Evolutionary conservation across 1,140 invertebrate species (phyloP), one percentile per base, ranked within the genome.

Genomic region (Drosophila albomicans): DNA sequence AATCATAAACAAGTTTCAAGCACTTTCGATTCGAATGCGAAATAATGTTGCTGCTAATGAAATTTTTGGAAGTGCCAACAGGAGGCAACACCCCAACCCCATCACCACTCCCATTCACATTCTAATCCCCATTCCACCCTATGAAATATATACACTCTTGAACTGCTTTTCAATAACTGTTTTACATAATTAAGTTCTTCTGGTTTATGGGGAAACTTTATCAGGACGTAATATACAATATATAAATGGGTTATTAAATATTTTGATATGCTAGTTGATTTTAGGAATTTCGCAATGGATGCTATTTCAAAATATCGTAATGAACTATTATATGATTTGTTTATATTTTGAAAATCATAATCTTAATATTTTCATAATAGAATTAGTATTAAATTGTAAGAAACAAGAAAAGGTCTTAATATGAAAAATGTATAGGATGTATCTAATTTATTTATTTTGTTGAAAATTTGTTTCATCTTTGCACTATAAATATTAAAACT

Each of bases 1-100:
- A 54, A 54, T 54, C 51, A 54, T 54, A 54, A 54, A 54, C 51
- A 61, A 58, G 28, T 75, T 35, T 58, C 54, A 63, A 69, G 30
- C 13, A 54, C 51, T 54, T 54, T 30, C 51, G 7, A 54, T 54
- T 54, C 28, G 30, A 54, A 54, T 54, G 51, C 28, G 51, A 54
- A 54, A 35, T 54, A 54, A 54, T 54, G 28, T 54, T 54, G 11
- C 32, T 54, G 51, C 51, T 54, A 54, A 54, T 54, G 30, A 54
- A 54, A 54, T 32, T 35, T 32, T 16, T 28, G 30, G n/a, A 54
- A 38, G 35, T 10, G 35, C 7, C 35, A 8, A 5, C 10, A 10
- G 51, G 30, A 54, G 51, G 20, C 6, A 13, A 35, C 51, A n/a
- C 11, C 49, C 6, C 6, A 8, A 38, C 35, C 35, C 35, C 35